Conservation (phyloP, 2,797 vertebrate genomes). For the Urosaurus nigricauda region DNA sequence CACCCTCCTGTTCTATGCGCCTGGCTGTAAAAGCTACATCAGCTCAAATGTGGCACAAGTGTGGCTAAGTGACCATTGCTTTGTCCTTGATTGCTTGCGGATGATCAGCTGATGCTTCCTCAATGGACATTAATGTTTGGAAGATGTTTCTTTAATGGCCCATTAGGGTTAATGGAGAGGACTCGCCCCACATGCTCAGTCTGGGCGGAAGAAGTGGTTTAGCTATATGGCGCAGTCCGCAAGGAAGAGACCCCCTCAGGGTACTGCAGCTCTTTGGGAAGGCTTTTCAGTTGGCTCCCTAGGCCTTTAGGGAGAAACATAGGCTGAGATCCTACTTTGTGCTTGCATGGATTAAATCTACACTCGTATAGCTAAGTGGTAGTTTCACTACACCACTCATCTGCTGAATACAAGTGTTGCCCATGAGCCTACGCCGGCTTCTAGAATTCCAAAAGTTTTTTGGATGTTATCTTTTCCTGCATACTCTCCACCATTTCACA, state of each 20-base stretch:
- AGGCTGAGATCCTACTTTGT: no score
- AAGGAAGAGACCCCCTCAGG: neutral
- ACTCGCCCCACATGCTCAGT: neutral
- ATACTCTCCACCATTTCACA: no score
- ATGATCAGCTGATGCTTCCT: neutral
- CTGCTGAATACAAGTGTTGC: no score
- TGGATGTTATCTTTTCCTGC: no score
- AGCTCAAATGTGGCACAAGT: neutral
- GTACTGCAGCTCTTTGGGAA: neutral
- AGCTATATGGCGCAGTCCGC: neutral
- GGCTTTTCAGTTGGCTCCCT: no score
- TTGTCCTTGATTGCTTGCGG: constrained; percentile 3
- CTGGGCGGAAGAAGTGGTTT: no score
- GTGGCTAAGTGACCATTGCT: neutral
- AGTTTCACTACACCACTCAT: no score
- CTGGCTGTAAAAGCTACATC: neutral
- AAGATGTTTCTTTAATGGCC: constrained; percentile 24
- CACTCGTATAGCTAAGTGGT: no score
- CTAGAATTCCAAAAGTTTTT: no score
- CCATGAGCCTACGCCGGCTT: no score
- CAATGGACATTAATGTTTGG: neutral
- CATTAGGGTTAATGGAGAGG: constrained; percentile 21
- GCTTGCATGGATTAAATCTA: no score
- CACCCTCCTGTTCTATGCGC: neutral
- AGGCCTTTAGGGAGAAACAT: no score